Evolutionary conservation across 2,113 vertebrate species (phyloP), one percentile per base, ranked within the genome.

Genomic region (Epinephelus moara): DNA sequence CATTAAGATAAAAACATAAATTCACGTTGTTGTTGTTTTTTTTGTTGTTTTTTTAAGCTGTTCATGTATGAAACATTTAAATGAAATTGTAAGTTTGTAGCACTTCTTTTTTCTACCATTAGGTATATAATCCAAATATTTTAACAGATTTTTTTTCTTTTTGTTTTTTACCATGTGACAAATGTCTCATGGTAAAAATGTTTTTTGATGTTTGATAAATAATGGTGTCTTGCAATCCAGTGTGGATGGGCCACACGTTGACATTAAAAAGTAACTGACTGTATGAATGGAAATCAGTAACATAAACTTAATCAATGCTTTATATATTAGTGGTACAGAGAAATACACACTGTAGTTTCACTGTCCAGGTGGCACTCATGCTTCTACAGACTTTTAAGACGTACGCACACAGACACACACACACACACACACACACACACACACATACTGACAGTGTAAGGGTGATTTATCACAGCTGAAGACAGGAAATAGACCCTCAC

Each of bases 381-480:
- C 7, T 9, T 60, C 10, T 13, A 40, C 6, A 71, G 21, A 47
- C 14, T 2, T 37, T 42, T 13, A 23, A 68, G 2, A 27, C 61
- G 30, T 21, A 71, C 30, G n/a, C 12, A 62, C 33, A 60, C 61
- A 61, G 42, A 59, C 66, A n/a, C 59, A 37, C 49, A 64, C 19
- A 66, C 23, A 18, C 42, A 27, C 49, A 69, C 67, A 30, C 15
- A 68, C 17, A 19, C 17, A 53, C 19, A n/a, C 52, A n/a, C 52
- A 55, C 17, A 55, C 19, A n/a, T 21, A n/a, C 52, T 11, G n/a
- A 56, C 63, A 40, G 8, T 61, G 17, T 52, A 10, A 52, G 13
- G 18, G 14, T 73, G 68, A 87, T 81, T 63, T 62, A 84, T 81
- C 27, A 63, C 61, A 71, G 27, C 45, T 79, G 56, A 60, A 68